Conservation (phyloP, 2,113 vertebrate species). For the Xenopus laevis region DNA sequence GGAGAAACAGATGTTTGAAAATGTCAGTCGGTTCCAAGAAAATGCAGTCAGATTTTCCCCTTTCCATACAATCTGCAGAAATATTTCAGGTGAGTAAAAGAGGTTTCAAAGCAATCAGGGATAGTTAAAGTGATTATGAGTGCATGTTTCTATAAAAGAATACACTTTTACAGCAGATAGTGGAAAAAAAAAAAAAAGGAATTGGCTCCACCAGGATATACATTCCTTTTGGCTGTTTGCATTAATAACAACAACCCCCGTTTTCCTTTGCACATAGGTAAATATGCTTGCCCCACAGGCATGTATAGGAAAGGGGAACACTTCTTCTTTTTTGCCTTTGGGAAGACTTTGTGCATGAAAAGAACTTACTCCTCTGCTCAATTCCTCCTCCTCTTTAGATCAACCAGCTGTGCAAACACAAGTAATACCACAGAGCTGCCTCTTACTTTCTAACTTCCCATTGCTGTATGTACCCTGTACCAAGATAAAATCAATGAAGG, state of each 20-base stretch:
- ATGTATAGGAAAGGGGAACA: constrained; percentile 19
- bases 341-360: constrained; percentile 35
- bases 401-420: constrained; percentile 40
- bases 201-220: constrained; percentile 15
- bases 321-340: constrained; percentile 3
- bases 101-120: too few species aligned
- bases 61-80: not conserved
- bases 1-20: not conserved
- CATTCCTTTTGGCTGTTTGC: constrained; percentile 27
- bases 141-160: not conserved
- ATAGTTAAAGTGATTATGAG: not conserved
- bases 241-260: constrained; percentile 22
- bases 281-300: constrained; percentile 18
- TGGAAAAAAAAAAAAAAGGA: not conserved
- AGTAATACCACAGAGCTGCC: constrained; percentile 12
- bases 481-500: too few species aligned
- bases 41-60: not conserved
- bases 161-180: constrained; percentile 13
- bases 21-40: not conserved
- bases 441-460: not conserved
- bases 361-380: constrained; percentile 13
- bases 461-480: not conserved
- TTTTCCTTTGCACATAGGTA: constrained; percentile 28
- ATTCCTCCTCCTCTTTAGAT: constrained; percentile 4
- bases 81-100: too few species aligned